These are phyloP conservation scores for Elegia similella DNA, from an alignment of 2,888 invertebrate species.

Conservation along the genomic window DNA sequence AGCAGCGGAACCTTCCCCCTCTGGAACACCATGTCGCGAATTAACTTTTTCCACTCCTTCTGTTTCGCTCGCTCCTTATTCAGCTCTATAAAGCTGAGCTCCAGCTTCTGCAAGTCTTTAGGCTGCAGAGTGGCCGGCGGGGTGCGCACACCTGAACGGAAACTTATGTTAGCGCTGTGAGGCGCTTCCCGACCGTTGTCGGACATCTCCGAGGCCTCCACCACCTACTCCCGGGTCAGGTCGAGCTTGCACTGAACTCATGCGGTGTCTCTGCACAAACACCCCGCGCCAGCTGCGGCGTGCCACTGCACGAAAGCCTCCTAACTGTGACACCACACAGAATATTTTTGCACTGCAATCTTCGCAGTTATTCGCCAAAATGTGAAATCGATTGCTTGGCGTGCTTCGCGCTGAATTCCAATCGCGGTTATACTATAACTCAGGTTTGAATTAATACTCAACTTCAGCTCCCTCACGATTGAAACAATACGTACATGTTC, in stretches of 20 bases:
- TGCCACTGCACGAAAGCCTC: conserved; percentile 65
- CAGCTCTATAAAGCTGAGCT: conserved; percentile 74
- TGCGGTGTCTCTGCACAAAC: conserved; percentile 52
- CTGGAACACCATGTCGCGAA: conserved; percentile 85
- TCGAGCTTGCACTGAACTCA: conserved; percentile 47
- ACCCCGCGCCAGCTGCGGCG: conserved; percentile 58
- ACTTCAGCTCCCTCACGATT: conserved; percentile 44
- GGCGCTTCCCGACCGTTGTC: conserved; percentile 54
- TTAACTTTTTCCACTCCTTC: conserved; percentile 81
- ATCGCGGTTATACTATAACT: conserved; percentile 41
- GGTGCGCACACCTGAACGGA: conserved; percentile 50
- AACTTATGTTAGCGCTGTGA: conserved; percentile 49
- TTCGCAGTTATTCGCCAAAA: conserved; percentile 57
- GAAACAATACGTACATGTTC: conserved; percentile 70
- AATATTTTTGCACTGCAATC: conserved; percentile 63
- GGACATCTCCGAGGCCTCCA: conserved; percentile 37
- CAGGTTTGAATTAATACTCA: conserved; percentile 27
- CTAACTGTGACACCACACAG: conserved; percentile 64
- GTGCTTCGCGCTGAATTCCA: conserved; percentile 58
- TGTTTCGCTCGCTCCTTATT: conserved; percentile 77
- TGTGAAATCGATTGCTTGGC: conserved; percentile 65
- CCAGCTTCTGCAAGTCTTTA: conserved; percentile 71
- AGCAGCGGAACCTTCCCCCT: conserved; percentile 96
- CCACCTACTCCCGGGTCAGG: conserved; percentile 29
- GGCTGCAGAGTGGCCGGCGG: conserved; percentile 56